Evolutionary conservation across 2,888 invertebrate species (phyloP).

Genomic region (Drosophila formosana): DNA sequence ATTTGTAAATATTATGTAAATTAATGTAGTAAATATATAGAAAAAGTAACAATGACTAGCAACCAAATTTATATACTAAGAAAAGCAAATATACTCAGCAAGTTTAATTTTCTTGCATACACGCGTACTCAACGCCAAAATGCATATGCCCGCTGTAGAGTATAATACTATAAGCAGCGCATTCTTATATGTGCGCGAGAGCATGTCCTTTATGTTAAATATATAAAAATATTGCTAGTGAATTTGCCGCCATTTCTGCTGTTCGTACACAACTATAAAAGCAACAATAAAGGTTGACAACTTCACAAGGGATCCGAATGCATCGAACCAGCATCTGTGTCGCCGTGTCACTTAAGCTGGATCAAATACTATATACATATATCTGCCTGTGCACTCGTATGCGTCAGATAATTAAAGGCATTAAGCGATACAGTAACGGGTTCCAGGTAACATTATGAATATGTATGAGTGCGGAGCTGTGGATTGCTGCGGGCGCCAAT

Average conservation of each 20-base stretch:
- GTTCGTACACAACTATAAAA: constrained; percentile 18
- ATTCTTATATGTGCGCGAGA: not conserved
- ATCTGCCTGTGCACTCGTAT: not conserved
- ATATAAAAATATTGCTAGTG: constrained; percentile 38
- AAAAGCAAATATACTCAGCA: too few species aligned
- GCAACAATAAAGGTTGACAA: constrained; percentile 33
- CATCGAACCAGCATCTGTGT: constrained; percentile 18
- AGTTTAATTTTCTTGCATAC: too few species aligned
- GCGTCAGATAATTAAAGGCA: constrained; percentile 11
- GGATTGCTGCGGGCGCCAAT: constrained; percentile 51
- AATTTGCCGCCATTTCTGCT: constrained; percentile 11
- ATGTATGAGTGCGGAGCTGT: constrained; percentile 1
- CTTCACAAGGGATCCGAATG: not conserved
- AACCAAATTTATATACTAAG: too few species aligned
- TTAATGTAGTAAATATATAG: too few species aligned
- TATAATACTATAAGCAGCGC: not conserved
- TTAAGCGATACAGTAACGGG: not conserved
- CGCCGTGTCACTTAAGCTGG: constrained; percentile 1
- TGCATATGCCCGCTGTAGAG: not conserved
- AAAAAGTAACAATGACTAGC: too few species aligned
- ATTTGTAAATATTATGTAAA: too few species aligned
- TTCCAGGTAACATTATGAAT: constrained; percentile 19
- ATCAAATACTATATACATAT: constrained; percentile 1
- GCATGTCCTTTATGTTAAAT: constrained; percentile 22
- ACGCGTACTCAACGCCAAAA: not conserved